These are phyloP conservation scores for Callionymus lyra DNA, from an alignment of 2,113 vertebrate genomes.

Conservation along the genomic window DNA sequence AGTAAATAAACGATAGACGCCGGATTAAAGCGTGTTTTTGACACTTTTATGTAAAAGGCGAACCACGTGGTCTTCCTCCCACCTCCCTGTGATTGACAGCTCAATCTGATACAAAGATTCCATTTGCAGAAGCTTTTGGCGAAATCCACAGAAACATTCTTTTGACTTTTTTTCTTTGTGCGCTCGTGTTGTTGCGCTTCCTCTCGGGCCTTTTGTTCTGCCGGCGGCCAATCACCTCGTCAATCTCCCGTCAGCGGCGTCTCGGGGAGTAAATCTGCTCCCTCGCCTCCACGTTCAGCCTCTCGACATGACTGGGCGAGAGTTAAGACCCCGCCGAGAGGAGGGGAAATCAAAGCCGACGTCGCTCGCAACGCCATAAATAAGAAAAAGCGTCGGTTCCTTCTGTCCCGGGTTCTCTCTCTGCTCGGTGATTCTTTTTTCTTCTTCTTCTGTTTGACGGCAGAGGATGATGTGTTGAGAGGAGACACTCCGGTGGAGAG, in stretches of 20 bases:
- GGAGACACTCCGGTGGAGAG: constrained; percentile 18
- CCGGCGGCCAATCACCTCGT: constrained; percentile 32
- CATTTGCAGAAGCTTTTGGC: constrained; percentile 24
- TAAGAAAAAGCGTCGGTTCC: constrained; percentile 8
- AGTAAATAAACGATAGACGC: no score
- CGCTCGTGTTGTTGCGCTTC: constrained; percentile 21
- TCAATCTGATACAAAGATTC: constrained; percentile 60
- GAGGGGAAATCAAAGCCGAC: constrained; percentile 19
- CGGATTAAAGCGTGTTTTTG: no score
- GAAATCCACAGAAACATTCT: constrained; percentile 32
- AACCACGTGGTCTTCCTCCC: constrained; percentile 22
- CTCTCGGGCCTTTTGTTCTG: constrained; percentile 39
- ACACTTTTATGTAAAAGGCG: constrained; percentile 39
- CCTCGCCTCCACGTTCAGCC: constrained; percentile 20
- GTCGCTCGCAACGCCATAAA: constrained; percentile 18
- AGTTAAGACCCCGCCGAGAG: constrained; percentile 6
- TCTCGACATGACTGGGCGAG: constrained; percentile 13
- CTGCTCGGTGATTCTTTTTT: no score
- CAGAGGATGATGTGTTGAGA: constrained; percentile 45
- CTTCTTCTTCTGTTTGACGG: constrained; percentile 32
- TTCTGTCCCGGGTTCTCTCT: no score
- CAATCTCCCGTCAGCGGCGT: constrained; percentile 29
- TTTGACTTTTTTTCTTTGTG: constrained; percentile 15
- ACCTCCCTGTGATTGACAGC: constrained; percentile 55
- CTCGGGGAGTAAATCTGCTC: constrained; percentile 20